Conservation (phyloP, 2,113 vertebrate genomes). For the Natator depressus region DNA sequence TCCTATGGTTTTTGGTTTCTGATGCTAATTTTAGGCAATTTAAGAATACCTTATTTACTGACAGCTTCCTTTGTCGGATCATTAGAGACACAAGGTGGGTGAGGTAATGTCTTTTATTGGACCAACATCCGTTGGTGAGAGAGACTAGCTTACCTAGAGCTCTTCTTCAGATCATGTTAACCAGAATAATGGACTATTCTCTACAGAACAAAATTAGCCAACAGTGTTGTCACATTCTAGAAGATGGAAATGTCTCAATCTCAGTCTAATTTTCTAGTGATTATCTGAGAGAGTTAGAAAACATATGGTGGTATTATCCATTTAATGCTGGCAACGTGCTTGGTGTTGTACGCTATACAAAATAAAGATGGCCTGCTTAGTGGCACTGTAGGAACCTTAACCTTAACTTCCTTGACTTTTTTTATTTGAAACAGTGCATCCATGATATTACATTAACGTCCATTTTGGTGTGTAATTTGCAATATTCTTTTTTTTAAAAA, state of each 20-base stretch:
- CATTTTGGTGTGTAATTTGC: not conserved
- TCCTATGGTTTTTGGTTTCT: not conserved
- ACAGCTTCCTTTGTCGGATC: not conserved
- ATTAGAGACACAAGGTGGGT: not conserved
- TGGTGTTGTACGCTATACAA: not conserved
- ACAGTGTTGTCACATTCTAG: not conserved
- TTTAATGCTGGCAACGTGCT: not conserved
- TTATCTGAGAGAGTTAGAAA: fast-evolving
- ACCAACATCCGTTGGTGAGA: not conserved
- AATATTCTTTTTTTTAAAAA: not conserved
- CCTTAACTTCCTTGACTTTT: not conserved
- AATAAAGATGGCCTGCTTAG: not conserved
- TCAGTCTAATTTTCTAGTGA: not conserved
- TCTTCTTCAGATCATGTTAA: not conserved
- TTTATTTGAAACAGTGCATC: not conserved
- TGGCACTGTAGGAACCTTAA: not conserved
- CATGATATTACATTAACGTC: not conserved
- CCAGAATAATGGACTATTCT: not conserved
- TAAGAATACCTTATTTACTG: not conserved
- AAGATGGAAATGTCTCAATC: not conserved
- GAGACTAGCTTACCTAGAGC: not conserved
- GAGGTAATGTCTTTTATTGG: not conserved
- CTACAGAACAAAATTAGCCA: not conserved
- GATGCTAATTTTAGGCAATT: not conserved
- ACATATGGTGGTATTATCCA: fast-evolving